phyloP scores from a whole-genome alignment of 1,140 invertebrate genomes.

The Cotesia chilonis region DNA sequence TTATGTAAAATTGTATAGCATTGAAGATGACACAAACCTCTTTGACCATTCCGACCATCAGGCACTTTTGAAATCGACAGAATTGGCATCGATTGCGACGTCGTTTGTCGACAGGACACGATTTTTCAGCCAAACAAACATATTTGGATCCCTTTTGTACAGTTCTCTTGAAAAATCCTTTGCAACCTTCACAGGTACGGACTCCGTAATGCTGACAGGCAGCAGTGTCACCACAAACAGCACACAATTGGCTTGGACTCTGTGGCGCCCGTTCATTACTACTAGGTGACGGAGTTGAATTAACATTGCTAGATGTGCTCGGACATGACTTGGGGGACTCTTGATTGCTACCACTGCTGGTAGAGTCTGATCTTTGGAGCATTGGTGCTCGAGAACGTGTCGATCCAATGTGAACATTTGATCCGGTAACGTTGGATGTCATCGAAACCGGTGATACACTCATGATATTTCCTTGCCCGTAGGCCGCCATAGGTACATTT shows the following conservation, averaged over 20 bases:
- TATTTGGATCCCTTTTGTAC: constrained; percentile 99
- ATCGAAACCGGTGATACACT: constrained; percentile 36
- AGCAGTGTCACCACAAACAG: constrained; percentile 97
- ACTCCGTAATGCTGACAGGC: constrained; percentile 99
- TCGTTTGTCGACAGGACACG: constrained; percentile 98
- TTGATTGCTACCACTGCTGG: constrained; percentile 64
- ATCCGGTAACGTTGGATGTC: constrained; percentile 36
- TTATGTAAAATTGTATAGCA: not conserved
- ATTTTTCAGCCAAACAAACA: constrained; percentile 96
- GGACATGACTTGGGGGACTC: constrained; percentile 63
- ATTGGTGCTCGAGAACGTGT: constrained; percentile 75
- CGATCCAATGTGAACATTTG: constrained; percentile 62
- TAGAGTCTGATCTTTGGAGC: constrained; percentile 79
- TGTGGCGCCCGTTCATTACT: constrained; percentile 70
- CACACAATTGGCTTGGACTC: constrained; percentile 89
- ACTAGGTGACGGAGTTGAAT: constrained; percentile 55
- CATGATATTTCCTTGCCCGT: constrained; percentile 49
- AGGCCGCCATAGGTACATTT: constrained; percentile 53
- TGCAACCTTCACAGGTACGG: constrained; percentile 97
- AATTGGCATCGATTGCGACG: constrained; percentile 97
- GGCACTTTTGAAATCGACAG: constrained; percentile 98
- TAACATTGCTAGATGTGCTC: constrained; percentile 45
- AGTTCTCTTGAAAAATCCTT: constrained; percentile 94
- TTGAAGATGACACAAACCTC: constrained; percentile 71
- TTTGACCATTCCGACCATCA: constrained; percentile 98